Base-by-base conservation (phyloP, 2,888 invertebrate species). In the Dinocampus coccinellae region DNA sequence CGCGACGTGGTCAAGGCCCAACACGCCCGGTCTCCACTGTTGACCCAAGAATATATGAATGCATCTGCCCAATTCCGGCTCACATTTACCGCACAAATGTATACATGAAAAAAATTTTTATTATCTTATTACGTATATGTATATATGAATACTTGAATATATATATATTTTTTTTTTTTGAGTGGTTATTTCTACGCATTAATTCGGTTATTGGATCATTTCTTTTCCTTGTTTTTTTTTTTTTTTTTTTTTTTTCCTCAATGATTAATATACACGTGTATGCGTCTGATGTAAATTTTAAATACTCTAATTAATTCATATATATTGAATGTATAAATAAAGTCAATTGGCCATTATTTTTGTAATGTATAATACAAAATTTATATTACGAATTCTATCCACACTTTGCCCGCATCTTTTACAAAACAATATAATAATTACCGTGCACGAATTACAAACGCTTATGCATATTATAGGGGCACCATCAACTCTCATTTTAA, bases 41-140 rank as follows among this genome's bases (percentile, higher is more conserved):
- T 74, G 73, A 69, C 74, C 70, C 70, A 57, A 70, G 76, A 78
- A 78, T 81, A 82, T 82, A 79, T 82, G 78, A 82, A 76, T 74
- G 74, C 72, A 74, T 76, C 73, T 66, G 73, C 70, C 68, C 57
- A 64, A 73, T 69, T 73, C 36, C 39, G 63, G 64, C 64, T 47
- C 64, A 29, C 26, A 39, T 20, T 26, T 58, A 3, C 61, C 52
- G 52, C 7, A 69, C 61, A 60, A 16, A 47, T 47, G 16, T 47
- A 16, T 47, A n/a, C 58, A 6, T n/a, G n/a, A n/a, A n/a, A n/a
- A n/a, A n/a, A n/a, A n/a, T n/a, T n/a, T n/a, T n/a, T n/a, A 58
- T 58, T 29, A 29, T 34, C 16, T 24, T 55, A 24, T 53, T 10
- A n/a, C 20, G 16, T 33, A 16, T 10, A 47, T 34, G 11, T 33